A percentile compares a stretch with the other conserved stretches of the same genome.
These are phyloP conservation scores for Epinotia demarniana DNA, from an alignment of 2,888 invertebrate genomes.

Conservation along the genomic window DNA sequence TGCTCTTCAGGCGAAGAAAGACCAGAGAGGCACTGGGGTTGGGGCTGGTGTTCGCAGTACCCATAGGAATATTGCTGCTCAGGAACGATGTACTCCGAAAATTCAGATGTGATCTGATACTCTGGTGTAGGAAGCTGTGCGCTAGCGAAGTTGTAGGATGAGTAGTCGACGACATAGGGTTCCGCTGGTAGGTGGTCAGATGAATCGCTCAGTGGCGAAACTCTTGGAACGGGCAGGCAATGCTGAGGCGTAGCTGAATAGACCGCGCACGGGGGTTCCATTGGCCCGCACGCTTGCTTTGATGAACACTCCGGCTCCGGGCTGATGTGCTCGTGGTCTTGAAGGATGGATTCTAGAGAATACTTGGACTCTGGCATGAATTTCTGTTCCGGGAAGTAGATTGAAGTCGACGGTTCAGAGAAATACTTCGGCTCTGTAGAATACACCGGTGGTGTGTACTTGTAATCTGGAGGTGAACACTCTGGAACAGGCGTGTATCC, in stretches of 20 bases:
- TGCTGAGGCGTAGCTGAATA: not conserved
- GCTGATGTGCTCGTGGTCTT: not conserved
- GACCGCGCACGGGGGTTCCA: not conserved
- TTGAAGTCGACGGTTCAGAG: too few relatives aligned
- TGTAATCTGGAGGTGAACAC: not conserved
- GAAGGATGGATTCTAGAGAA: not conserved
- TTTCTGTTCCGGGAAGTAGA: not conserved
- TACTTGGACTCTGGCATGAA: not conserved
- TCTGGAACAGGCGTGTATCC: not conserved
- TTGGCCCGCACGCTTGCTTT: not conserved
- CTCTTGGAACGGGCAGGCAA: not conserved
- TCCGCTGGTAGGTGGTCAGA: not conserved
- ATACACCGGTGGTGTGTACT: not conserved
- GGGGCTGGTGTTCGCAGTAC: not conserved
- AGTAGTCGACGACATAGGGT: not conserved
- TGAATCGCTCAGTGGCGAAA: not conserved
- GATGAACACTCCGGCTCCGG: not conserved
- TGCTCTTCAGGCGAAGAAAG: not conserved
- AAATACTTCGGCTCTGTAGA: too few relatives aligned
- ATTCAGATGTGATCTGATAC: not conserved
- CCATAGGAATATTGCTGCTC: not conserved
- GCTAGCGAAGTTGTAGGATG: not conserved
- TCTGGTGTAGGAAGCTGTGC: constrained; percentile 5
- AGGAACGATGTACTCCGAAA: not conserved
- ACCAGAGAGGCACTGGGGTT: not conserved